Evolutionary conservation across 2,888 invertebrate genomes (phyloP).

Genomic region (Ditylenchus weischeri): DNA sequence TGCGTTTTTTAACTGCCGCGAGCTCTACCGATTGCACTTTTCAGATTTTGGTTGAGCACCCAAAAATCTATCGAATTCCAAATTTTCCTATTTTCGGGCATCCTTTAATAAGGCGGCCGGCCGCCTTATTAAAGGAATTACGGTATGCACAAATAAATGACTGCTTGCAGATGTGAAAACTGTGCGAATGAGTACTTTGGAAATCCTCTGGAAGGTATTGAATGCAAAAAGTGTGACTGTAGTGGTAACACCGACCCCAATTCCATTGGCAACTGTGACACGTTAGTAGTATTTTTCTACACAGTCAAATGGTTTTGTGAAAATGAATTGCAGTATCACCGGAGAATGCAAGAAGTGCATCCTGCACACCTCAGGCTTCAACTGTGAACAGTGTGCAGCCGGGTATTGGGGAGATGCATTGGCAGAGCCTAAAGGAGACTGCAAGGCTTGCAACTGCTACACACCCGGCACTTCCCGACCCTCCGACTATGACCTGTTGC

Average conservation of each 20-base stretch:
- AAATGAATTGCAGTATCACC: slow-evolving; percentile 24
- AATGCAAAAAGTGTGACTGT: slow-evolving; percentile 63
- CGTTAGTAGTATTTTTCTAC: slow-evolving; percentile 50
- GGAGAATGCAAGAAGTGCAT: slow-evolving; percentile 89
- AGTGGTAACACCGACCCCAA: slow-evolving; percentile 73
- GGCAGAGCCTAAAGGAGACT: slow-evolving; percentile 81
- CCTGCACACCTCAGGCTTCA: slow-evolving; percentile 84
- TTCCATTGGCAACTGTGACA: slow-evolving; percentile 92
- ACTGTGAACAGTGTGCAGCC: slow-evolving; percentile 85
- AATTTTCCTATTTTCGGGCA: no score
- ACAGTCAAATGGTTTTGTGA: not conserved
- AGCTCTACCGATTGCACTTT: no score
- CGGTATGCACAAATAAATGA: not conserved
- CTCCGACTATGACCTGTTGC: slow-evolving; percentile 49
- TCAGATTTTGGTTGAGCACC: no score
- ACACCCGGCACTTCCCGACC: slow-evolving; percentile 70
- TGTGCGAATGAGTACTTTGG: slow-evolving; percentile 94
- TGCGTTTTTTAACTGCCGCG: no score
- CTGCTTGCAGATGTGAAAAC: slow-evolving; percentile 70
- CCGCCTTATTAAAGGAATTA: no score
- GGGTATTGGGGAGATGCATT: slow-evolving; percentile 92
- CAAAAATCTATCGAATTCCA: no score
- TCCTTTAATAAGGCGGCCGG: no score
- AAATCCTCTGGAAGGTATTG: slow-evolving; percentile 69
- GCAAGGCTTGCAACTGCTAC: slow-evolving; percentile 76